Evolutionary conservation across 1,140 invertebrate species (phyloP), one percentile per base, ranked within the genome.

Genomic region (Drosophila mauritiana): DNA sequence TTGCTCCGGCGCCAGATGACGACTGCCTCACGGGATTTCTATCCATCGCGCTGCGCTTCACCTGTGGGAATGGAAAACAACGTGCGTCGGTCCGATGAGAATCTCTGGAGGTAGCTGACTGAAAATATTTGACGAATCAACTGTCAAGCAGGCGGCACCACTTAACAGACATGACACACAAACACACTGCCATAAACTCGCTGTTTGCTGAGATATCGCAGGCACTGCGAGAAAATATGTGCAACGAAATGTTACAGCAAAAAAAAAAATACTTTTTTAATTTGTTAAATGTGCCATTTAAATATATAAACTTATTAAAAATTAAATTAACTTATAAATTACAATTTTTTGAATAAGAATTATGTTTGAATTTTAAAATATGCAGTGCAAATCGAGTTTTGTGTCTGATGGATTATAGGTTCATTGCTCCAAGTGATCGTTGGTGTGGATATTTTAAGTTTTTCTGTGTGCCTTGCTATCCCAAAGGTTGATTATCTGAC

Each of bases 121-220:
- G 22, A 55, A 70, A 56, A 46, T 54, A 46, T 58, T 78, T 84
- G 56, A 54, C 36, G 69, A 69, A 70, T 77, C 64, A 64, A 64
- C 68, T 75, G 70, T 57, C 48, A 58, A 51, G 56, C 56, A 48
- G 39, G 46, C 45, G 40, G 54, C 31, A 43, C 52, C 73, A 77
- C 74, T 77, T 76, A 68, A 69, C 73, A 62, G 64, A 75, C 73
- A 68, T 73, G 70, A 57, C 72, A 76, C 54, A 76, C 73, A 57
- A 40, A 25, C 53, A 25, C 39, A 54, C 69, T 73, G 64, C 48
- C 46, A 49, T 37, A 70, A 37, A 59, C 43, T 36, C 37, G 12
- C 37, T 73, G 54, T 59, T 73, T 51, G 53, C 46, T 67, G 22
- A 76, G 72, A 76, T 76, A 76, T 67, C 40, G 73, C 54, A 36